phyloP scores from a whole-genome alignment of 2,888 invertebrate genomes.

The Amphipyra tragopoginis region DNA sequence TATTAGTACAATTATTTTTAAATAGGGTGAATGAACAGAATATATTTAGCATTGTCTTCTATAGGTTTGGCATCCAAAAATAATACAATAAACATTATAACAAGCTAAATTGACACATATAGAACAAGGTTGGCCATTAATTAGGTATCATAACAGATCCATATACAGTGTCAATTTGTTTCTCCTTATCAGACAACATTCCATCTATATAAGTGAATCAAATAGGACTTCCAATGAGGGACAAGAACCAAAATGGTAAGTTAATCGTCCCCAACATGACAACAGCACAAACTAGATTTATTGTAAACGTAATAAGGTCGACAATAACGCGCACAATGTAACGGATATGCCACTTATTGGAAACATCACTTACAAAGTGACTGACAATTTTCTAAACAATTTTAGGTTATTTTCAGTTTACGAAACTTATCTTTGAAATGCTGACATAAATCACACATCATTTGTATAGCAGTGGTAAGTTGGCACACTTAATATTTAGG shows the following conservation, averaged over 20 bases:
- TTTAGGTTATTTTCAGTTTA: constrained; percentile 48
- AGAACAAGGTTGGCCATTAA: constrained; percentile 28
- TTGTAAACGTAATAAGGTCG: constrained; percentile 47
- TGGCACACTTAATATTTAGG: constrained; percentile 22
- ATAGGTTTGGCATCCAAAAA: background rate
- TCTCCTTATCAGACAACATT: constrained; percentile 26
- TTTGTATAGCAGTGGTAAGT: constrained; percentile 8
- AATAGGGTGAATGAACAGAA: no score
- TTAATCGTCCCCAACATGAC: constrained; percentile 12
- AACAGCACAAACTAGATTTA: constrained; percentile 31
- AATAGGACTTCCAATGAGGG: constrained; percentile 39
- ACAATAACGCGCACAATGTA: constrained; percentile 19
- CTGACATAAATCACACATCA: constrained; percentile 35
- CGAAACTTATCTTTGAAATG: constrained; percentile 17
- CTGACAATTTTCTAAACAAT: constrained; percentile 15
- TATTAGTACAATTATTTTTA: background rate
- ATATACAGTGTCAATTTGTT: constrained; percentile 12
- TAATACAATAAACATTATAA: background rate
- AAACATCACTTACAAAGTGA: constrained; percentile 26
- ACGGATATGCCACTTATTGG: constrained; percentile 41
- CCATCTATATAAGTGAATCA: constrained; percentile 28
- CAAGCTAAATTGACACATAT: constrained; percentile 13
- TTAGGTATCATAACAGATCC: constrained; percentile 17
- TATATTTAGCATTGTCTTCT: background rate
- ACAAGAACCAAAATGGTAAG: constrained; percentile 17